Evolutionary conservation across 1,140 invertebrate species (phyloP), one percentile per base, ranked within the genome.

Genomic region (Scaptomyza montana): DNA sequence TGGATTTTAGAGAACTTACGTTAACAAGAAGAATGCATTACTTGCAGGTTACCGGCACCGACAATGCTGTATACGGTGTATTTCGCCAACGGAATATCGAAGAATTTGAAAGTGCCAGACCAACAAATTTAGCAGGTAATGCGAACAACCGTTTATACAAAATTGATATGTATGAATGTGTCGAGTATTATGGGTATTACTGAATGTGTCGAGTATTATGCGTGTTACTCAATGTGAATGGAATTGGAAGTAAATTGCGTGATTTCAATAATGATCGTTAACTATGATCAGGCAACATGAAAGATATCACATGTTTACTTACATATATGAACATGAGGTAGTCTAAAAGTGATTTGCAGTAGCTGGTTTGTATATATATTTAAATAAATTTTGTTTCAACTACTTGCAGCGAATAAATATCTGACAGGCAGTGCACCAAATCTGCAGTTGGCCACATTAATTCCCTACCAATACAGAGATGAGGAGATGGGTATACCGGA

Each of bases 51-150:
- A 89, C 89, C 36, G 84, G 84, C 70, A 84, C 84, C 64, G 82
- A 89, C 47, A 84, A 45, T 53, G 85, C 79, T 57, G 76, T 90
- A 9, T 90, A 91, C 64, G 90, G 90, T 16, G 80, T 92, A 30
- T 92, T 92, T 76, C 80, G 90, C 47, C 76, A 80, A 39, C 86
- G 86, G 54, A 74, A 85, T 65, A 85, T 76, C 43, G 86, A 91
- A 56, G 90, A 92, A 73, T 78, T 86, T 21, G 77, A 90, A 64
- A 85, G 89, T 57, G 64, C 63, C 74, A 64, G 77, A 61, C 82
- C 85, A 65, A 67, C 85, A 51, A 54, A 65, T 25, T 36, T 70
- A 54, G 19, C 78, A 85, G 80, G 80, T 89, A 69, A 89, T 43
- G 30, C 30, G 36, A 36, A 56, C 9, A 54, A 41, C 41, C 39